Conservation (phyloP, 2,113 vertebrate genomes). For the Xiphophorus hellerii region DNA sequence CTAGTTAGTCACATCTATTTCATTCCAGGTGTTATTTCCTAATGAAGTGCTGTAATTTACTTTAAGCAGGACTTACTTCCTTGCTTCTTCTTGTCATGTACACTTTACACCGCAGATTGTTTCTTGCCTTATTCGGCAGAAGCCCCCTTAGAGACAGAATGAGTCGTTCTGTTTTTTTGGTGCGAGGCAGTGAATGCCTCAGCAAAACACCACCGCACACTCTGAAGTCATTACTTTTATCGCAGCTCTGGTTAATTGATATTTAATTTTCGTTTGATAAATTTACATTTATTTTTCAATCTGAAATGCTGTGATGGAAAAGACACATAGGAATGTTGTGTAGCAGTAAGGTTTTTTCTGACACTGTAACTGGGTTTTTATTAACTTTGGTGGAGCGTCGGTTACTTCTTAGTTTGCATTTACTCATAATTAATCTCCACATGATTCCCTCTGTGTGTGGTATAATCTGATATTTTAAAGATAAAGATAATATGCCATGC, state of each 20-base stretch:
- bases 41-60: slow-evolving; percentile 52
- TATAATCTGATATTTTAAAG: background rate
- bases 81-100: slow-evolving; percentile 6
- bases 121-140: slow-evolving; percentile 51
- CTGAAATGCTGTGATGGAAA: background rate
- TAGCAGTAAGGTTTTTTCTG: too few species aligned
- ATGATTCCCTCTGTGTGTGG: background rate
- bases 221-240: background rate
- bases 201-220: background rate
- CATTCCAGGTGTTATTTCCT: slow-evolving; percentile 44
- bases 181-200: slow-evolving; percentile 11
- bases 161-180: slow-evolving; percentile 42
- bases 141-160: slow-evolving; percentile 14
- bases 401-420: background rate
- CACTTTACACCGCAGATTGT: slow-evolving; percentile 9
- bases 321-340: background rate
- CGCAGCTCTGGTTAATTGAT: background rate
- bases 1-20: slow-evolving; percentile 23
- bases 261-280: background rate
- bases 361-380: too few species aligned
- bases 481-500: background rate
- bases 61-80: slow-evolving; percentile 29
- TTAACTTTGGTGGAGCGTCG: background rate
- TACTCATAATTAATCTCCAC: background rate
- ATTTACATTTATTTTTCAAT: background rate